Base-by-base conservation (phyloP, 2,113 vertebrate genomes). In the Periophthalmus modestus region DNA sequence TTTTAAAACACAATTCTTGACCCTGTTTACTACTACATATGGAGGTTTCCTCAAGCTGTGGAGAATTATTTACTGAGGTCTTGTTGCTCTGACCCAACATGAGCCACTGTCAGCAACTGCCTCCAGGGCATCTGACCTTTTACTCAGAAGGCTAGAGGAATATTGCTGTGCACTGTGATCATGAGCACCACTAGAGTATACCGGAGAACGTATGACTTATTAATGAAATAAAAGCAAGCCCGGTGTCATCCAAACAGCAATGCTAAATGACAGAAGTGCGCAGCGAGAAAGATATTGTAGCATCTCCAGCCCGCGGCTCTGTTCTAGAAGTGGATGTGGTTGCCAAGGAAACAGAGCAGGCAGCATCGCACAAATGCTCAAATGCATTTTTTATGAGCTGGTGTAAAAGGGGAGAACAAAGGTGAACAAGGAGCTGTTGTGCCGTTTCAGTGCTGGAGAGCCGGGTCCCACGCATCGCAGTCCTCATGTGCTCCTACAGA, bases 311-410 rank as follows among this genome's bases (percentile, higher is more conserved):
- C 82, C 81, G 72, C 71, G 85, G 89, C 89, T 74, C 82, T 84
- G 89, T 91, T 91, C 87, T 90, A 79, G 82, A 92, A 80, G 78
- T 82, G 90, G 92, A 90, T 92, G 83, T 87, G 76, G 94, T 94
- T 94, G 89, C 92, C 92, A 89, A 85, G 94, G 93, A 85, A 94
- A 94, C 94, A 84, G 89, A 89, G 88, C 87, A 92, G 88, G 86
- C 85, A 87, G 81, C 78, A 85, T 82, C 83, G 81, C 86, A 87
- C 77, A 88, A 88, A 82, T 82, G 83, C 88, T 89, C 82, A 83
- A 89, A 92, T 91, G 89, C 76, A 90, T 91, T 89, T 93, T 93
- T 93, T 88, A 93, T 93, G 90, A 93, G 87, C 87, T 85, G 89
- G 79, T 90, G 91, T 85, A 91, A 91, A 93, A 92, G 83, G 82